These are phyloP conservation scores for Procambarus clarkii DNA, from an alignment of 1,140 invertebrate genomes.

Conservation along the genomic window DNA sequence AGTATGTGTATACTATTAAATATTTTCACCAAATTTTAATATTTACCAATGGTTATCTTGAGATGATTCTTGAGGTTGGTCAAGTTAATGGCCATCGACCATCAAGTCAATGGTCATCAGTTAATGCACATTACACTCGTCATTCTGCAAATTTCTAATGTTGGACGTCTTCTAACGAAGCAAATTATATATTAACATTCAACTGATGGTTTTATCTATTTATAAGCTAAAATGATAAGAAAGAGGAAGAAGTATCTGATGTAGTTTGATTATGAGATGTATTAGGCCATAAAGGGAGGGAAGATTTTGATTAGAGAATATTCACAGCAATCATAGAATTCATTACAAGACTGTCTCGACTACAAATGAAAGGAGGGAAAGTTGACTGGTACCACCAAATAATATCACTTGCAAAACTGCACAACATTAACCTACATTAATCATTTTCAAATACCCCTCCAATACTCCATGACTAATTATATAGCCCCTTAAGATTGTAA, in stretches of 20 bases:
- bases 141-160: not conserved
- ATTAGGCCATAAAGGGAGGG: constrained; percentile 4
- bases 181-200: constrained; percentile 2
- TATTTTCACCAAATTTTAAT: no score
- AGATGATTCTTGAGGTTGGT: no score
- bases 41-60: not conserved
- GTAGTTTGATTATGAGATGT: not conserved
- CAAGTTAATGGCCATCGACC: no score
- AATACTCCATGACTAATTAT: not conserved
- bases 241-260: not conserved
- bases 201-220: not conserved
- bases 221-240: not conserved
- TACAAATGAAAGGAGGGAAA: constrained; percentile 17
- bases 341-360: constrained; percentile 4
- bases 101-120: not conserved
- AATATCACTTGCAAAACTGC: constrained; percentile 45
- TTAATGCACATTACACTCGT: not conserved
- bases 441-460: constrained; percentile 11
- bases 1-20: not conserved
- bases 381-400: constrained; percentile 6
- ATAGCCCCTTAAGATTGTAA: not conserved
- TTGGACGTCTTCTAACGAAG: not conserved
- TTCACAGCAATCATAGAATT: constrained; percentile 29
- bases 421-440: constrained; percentile 34
- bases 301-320: constrained; percentile 37